Conservation (phyloP, 1,140 invertebrate genomes). For the Euura lappo region DNA sequence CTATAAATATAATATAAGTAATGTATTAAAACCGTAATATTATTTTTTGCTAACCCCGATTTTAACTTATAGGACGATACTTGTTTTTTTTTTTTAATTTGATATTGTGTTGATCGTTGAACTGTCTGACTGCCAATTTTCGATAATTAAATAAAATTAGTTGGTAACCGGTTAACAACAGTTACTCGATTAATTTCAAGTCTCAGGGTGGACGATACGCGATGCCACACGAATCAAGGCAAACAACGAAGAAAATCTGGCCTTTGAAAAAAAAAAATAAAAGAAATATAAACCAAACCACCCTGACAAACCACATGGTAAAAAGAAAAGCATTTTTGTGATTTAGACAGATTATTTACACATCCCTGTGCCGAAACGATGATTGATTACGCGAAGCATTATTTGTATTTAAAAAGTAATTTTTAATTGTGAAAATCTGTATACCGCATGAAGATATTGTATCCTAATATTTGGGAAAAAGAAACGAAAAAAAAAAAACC, state of each 20-base stretch:
- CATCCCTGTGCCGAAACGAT: slow-evolving; percentile 3
- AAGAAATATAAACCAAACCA: neutral
- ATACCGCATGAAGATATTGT: slow-evolving; percentile 8
- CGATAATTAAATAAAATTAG: neutral
- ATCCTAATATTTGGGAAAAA: slow-evolving; percentile 14
- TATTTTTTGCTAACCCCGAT: slow-evolving; percentile 2
- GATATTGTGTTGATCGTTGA: neutral
- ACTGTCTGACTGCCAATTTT: neutral
- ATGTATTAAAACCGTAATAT: slow-evolving; percentile 1
- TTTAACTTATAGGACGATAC: neutral
- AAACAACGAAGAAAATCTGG: neutral
- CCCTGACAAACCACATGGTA: neutral
- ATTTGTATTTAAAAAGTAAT: slow-evolving; percentile 31
- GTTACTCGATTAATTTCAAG: neutral
- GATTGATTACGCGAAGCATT: slow-evolving; percentile 13
- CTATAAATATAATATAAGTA: neutral
- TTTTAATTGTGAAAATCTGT: slow-evolving; percentile 16
- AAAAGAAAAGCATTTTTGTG: neutral
- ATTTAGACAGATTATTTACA: slow-evolving; percentile 10
- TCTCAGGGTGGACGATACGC: neutral
- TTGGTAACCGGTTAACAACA: neutral
- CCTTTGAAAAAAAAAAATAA: neutral
- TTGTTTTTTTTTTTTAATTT: neutral
- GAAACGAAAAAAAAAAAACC: neutral
- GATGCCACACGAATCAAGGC: neutral